These are phyloP conservation scores for Oxyruncus cristatus DNA, from an alignment of 2,113 vertebrate genomes.

Conservation along the genomic window DNA sequence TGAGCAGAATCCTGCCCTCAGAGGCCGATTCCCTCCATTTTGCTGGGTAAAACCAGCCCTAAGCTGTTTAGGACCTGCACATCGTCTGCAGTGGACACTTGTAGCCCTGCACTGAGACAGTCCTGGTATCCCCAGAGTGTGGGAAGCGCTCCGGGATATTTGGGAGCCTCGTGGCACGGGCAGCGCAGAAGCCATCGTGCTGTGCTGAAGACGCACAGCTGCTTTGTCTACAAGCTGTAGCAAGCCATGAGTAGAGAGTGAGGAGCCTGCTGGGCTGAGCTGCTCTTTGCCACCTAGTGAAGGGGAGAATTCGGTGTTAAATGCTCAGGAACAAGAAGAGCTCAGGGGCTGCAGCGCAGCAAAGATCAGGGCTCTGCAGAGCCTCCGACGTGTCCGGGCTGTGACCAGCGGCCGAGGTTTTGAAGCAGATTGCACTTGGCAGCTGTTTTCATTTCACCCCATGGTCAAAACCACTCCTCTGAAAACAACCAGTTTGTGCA, in stretches of 20 bases:
- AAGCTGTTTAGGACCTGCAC: neutral
- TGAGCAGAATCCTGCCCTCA: neutral
- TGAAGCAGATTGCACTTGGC: neutral
- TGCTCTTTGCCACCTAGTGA: neutral
- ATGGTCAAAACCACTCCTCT: neutral
- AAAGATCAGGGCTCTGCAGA: neutral
- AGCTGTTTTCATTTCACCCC: neutral
- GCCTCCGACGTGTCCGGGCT: accelerated
- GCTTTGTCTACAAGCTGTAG: neutral
- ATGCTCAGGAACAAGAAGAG: neutral
- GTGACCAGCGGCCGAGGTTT: neutral
- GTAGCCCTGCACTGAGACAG: neutral
- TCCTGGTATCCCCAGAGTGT: neutral
- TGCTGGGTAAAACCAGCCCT: neutral
- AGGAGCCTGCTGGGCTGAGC: neutral
- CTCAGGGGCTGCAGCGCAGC: neutral
- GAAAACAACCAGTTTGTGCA: constrained; percentile 10
- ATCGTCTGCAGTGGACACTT: neutral
- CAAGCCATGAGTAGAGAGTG: neutral
- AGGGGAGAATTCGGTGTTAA: neutral
- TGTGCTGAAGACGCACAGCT: accelerated
- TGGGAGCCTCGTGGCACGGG: neutral
- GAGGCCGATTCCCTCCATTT: neutral
- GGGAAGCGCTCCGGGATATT: neutral
- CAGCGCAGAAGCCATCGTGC: neutral